A percentile compares a stretch with the other conserved stretches of the same genome.
These are phyloP conservation scores for Enteromius viviparus DNA, from an alignment of 2,797 vertebrate species.

Conservation along the genomic window DNA sequence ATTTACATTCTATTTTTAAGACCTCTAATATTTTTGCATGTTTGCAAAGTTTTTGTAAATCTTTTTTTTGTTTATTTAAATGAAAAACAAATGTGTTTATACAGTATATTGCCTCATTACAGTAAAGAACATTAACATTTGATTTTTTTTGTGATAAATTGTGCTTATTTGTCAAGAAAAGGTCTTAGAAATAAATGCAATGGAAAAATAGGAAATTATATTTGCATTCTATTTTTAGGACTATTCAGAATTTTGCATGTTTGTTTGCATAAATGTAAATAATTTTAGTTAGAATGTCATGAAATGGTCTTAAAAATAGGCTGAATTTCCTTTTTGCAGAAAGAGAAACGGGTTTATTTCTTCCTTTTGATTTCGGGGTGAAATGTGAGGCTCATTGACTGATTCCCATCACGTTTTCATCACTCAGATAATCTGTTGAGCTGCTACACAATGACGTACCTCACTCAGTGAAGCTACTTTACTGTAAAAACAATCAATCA, in stretches of 20 bases:
- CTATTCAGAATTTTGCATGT: neutral
- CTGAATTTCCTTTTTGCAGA: neutral
- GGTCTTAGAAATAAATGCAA: neutral
- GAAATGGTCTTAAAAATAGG: neutral
- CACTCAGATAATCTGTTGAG: slow-evolving; percentile 35
- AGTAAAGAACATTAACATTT: neutral
- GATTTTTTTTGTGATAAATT: neutral
- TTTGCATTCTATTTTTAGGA: neutral
- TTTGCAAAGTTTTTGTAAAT: neutral
- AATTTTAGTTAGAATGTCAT: neutral
- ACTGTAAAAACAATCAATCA: slow-evolving; percentile 48
- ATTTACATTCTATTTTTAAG: neutral
- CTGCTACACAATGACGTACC: slow-evolving; percentile 60
- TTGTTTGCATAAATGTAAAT: neutral
- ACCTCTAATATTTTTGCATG: neutral
- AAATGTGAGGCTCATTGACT: neutral
- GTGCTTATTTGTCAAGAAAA: neutral
- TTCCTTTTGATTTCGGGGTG: slow-evolving; percentile 7
- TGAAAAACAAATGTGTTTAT: neutral
- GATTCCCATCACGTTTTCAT: neutral
- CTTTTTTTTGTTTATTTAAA: neutral
- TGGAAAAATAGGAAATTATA: neutral
- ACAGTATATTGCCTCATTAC: neutral
- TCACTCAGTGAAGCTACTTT: slow-evolving; percentile 53
- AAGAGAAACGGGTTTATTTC: neutral